Conservation (phyloP, 2,113 vertebrate genomes). For the Rhodinocichla rosea region DNA sequence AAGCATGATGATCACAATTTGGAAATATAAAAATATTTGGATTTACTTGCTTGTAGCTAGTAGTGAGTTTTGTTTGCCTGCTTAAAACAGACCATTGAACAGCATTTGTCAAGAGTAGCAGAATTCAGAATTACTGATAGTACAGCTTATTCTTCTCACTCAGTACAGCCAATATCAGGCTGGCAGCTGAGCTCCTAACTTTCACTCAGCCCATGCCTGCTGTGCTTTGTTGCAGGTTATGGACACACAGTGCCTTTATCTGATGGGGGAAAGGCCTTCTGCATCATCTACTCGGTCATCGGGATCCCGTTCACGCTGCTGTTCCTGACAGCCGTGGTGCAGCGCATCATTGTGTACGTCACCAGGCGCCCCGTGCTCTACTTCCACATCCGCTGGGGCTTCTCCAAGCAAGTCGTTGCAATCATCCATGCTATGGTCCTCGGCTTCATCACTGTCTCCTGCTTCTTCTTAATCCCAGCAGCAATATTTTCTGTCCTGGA, state of each 20-base stretch:
- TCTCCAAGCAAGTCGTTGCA: slow-evolving; percentile 88
- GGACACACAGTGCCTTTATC: slow-evolving; percentile 96
- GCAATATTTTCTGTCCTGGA: slow-evolving; percentile 90
- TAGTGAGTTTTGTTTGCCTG: neutral
- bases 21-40: neutral
- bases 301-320: slow-evolving; percentile 97
- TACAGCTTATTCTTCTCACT: neutral
- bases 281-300: slow-evolving; percentile 92
- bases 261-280: slow-evolving; percentile 93
- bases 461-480: slow-evolving; percentile 94
- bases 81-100: neutral
- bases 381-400: slow-evolving; percentile 88
- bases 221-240: slow-evolving; percentile 79
- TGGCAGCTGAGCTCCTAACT: neutral
- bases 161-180: neutral
- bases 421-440: slow-evolving; percentile 84
- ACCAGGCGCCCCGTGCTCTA: slow-evolving; percentile 85
- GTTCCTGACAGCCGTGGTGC: slow-evolving; percentile 94
- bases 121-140: neutral
- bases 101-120: neutral
- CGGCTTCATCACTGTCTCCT: slow-evolving; percentile 78
- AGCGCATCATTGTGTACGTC: slow-evolving; percentile 88
- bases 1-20: fast-evolving
- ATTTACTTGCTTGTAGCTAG: neutral
- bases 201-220: neutral